phyloP scores from a whole-genome alignment of 2,888 invertebrate species.

The Myathropa florea region DNA sequence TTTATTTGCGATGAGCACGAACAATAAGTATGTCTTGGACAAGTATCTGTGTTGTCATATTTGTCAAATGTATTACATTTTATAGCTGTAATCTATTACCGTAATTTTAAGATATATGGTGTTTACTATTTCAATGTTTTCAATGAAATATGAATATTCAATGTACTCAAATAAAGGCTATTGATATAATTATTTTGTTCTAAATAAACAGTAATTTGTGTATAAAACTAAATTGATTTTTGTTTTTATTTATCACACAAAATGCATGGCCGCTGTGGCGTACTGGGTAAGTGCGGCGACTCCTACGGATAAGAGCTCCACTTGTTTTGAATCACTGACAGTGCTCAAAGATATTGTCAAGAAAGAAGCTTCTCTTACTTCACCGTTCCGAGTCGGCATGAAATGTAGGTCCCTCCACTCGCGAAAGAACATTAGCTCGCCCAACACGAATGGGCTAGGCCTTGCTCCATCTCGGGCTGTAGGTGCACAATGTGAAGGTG shows the following conservation, averaged over 20 bases:
- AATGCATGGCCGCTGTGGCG: too few species aligned
- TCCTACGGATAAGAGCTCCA: too few species aligned
- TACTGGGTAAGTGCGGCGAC: too few species aligned
- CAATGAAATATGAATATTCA: slow-evolving; percentile 5
- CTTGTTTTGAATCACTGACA: too few species aligned
- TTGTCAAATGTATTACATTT: neutral
- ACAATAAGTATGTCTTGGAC: neutral
- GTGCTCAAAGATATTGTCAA: too few species aligned
- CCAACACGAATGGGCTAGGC: too few species aligned
- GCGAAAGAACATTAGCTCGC: too few species aligned
- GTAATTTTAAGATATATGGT: slow-evolving; percentile 23
- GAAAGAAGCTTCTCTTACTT: too few species aligned
- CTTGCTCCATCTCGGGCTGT: too few species aligned
- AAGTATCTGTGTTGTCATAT: neutral
- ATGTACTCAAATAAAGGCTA: slow-evolving; percentile 12
- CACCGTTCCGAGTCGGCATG: too few species aligned
- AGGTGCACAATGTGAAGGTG: too few species aligned
- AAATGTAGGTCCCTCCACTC: too few species aligned
- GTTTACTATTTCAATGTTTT: slow-evolving; percentile 46
- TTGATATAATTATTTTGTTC: slow-evolving; percentile 7
- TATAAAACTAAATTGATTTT: neutral
- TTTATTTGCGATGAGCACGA: neutral
- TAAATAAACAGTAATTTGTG: slow-evolving; percentile 43
- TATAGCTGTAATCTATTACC: neutral
- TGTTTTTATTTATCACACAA: neutral